phyloP scores from a whole-genome alignment of 2,113 vertebrate genomes.

The Xenotilapia leptura region DNA sequence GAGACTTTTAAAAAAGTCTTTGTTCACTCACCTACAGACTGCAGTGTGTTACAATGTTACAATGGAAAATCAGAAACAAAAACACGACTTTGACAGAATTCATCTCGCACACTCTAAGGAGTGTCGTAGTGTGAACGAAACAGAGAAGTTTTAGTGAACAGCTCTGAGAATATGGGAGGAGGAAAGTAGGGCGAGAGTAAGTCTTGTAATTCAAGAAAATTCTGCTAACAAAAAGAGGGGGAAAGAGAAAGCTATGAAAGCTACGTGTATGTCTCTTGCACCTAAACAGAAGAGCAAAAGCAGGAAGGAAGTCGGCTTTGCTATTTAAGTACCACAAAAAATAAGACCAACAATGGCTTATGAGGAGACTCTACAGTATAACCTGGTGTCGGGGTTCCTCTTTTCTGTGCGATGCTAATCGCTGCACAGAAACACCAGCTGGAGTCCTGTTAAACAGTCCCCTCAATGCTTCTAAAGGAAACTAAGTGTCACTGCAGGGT shows the following conservation, averaged over 20 bases:
- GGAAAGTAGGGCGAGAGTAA: fast-evolving
- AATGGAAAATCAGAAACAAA: neutral
- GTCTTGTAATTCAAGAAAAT: neutral
- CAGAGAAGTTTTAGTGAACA: neutral
- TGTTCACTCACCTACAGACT: fast-evolving
- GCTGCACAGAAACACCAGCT: neutral
- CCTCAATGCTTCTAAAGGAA: fast-evolving
- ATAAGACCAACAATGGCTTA: fast-evolving
- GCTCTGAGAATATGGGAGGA: neutral
- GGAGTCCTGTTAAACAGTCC: neutral
- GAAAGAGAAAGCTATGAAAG: fast-evolving
- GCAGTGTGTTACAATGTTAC: fast-evolving
- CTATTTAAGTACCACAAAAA: fast-evolving
- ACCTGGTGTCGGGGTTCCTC: fast-evolving
- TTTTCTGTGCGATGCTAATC: fast-evolving
- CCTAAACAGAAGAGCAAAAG: neutral
- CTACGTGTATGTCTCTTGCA: fast-evolving
- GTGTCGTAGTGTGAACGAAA: fast-evolving
- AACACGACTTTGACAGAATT: neutral
- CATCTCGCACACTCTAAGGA: fast-evolving
- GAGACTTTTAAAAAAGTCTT: neutral
- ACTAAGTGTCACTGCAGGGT: neutral
- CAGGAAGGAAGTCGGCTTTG: neutral
- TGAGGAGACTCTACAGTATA: neutral
- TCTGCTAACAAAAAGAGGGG: neutral